phyloP scores from a whole-genome alignment of 2,797 vertebrate genomes.

The Pipistrellus kuhlii region DNA sequence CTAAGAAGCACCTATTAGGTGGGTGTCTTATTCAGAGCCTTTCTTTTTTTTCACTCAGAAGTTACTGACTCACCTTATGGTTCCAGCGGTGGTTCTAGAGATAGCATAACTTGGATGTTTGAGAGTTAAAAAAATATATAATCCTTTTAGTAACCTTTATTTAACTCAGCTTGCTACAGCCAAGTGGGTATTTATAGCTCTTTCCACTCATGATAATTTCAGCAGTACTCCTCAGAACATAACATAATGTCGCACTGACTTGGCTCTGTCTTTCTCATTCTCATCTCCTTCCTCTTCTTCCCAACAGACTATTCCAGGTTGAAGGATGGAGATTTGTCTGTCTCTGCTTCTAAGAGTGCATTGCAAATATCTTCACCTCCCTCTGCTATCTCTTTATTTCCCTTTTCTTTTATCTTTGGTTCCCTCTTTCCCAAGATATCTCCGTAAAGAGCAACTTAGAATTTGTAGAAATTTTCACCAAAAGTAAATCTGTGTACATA shows the following conservation, averaged over 20 bases:
- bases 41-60: slow-evolving; percentile 46
- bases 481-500: slow-evolving; percentile 28
- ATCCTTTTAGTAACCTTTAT: slow-evolving; percentile 63
- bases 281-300: slow-evolving; percentile 6
- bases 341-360: neutral
- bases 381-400: neutral
- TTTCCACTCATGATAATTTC: slow-evolving; percentile 10
- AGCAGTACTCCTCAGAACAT: slow-evolving; percentile 10
- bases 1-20: neutral
- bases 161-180: slow-evolving; percentile 43
- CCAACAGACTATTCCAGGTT: neutral
- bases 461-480: slow-evolving; percentile 39
- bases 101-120: slow-evolving; percentile 48
- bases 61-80: neutral
- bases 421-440: slow-evolving; percentile 34
- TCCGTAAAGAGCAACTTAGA: slow-evolving; percentile 42
- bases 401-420: slow-evolving; percentile 35
- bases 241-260: neutral
- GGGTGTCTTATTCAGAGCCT: neutral
- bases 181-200: slow-evolving; percentile 53
- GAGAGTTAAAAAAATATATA: neutral
- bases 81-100: slow-evolving; percentile 14
- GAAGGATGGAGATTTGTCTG: neutral
- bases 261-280: neutral
- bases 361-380: neutral